phyloP scores from a whole-genome alignment of 2,797 vertebrate species.

The Sphaeramia orbicularis region DNA sequence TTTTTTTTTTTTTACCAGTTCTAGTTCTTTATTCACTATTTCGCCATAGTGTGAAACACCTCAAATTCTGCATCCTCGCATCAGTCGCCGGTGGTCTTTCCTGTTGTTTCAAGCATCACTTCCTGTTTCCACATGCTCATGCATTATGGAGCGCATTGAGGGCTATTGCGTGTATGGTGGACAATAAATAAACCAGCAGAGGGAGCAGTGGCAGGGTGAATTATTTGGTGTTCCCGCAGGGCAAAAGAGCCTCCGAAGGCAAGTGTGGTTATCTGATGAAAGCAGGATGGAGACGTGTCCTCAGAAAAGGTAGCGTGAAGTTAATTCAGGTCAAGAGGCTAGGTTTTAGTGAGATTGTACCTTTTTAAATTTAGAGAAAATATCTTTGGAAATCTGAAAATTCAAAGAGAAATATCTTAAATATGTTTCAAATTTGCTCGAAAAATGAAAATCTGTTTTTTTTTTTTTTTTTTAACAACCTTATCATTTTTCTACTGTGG shows the following conservation, averaged over 20 bases:
- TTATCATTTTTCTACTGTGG: too few species aligned
- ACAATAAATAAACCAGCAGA: slow-evolving; percentile 78
- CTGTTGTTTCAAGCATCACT: slow-evolving; percentile 68
- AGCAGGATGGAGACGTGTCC: slow-evolving; percentile 34
- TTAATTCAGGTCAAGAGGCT: slow-evolving; percentile 33
- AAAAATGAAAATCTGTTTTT: too few species aligned
- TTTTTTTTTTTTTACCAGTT: too few species aligned
- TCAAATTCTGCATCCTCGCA: not conserved
- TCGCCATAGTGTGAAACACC: slow-evolving; percentile 16
- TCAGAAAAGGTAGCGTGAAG: slow-evolving; percentile 20
- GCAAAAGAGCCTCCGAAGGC: slow-evolving; percentile 50
- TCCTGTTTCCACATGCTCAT: slow-evolving; percentile 67
- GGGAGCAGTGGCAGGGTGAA: slow-evolving; percentile 72
- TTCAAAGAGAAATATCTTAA: too few species aligned
- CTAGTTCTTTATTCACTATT: not conserved
- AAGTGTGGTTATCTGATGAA: slow-evolving; percentile 52
- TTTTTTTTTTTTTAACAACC: too few species aligned
- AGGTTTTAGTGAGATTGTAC: not conserved
- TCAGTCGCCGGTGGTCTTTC: slow-evolving; percentile 22
- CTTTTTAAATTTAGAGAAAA: slow-evolving; percentile 1
- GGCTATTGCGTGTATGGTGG: slow-evolving; percentile 54
- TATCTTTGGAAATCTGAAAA: too few species aligned
- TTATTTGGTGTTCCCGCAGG: slow-evolving; percentile 66
- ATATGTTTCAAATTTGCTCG: too few species aligned
- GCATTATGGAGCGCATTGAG: slow-evolving; percentile 59